Conservation (phyloP, 2,797 vertebrate genomes). For the Halcyon chelicuti region DNA sequence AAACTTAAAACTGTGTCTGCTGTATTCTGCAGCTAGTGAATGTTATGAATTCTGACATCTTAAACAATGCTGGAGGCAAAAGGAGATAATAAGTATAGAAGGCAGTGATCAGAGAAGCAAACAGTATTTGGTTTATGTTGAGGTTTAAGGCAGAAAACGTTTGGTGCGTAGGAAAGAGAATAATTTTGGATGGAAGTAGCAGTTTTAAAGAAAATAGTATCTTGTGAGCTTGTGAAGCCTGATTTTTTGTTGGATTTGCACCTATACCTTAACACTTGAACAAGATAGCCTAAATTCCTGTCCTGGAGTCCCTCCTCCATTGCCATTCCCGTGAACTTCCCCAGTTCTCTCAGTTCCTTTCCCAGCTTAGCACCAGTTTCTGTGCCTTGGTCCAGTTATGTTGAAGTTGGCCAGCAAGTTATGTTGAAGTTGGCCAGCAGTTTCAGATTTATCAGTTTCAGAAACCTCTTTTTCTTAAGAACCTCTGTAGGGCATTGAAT, state of each 20-base stretch:
- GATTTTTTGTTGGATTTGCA: background rate
- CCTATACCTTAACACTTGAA: background rate
- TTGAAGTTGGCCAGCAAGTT: background rate
- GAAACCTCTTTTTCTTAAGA: background rate
- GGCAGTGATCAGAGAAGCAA: slow-evolving; percentile 23
- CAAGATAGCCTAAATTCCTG: background rate
- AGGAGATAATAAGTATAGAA: background rate
- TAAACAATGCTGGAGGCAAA: background rate
- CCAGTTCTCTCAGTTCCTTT: background rate
- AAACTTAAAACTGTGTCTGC: background rate
- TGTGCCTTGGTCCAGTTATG: background rate
- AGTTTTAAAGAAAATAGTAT: background rate
- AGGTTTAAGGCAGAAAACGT: background rate
- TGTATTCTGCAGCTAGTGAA: background rate
- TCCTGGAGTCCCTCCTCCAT: background rate
- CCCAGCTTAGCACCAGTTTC: background rate
- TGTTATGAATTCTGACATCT: slow-evolving; percentile 44
- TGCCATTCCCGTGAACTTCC: background rate
- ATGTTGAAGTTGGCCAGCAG: background rate
- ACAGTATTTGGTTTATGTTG: background rate
- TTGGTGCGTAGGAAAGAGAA: background rate
- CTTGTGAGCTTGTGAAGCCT: background rate
- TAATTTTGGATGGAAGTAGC: background rate
- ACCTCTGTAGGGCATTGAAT: background rate
- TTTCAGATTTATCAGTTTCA: background rate